Base-by-base conservation (phyloP, 2,888 invertebrate genomes). In the Priapulus caudatus region DNA sequence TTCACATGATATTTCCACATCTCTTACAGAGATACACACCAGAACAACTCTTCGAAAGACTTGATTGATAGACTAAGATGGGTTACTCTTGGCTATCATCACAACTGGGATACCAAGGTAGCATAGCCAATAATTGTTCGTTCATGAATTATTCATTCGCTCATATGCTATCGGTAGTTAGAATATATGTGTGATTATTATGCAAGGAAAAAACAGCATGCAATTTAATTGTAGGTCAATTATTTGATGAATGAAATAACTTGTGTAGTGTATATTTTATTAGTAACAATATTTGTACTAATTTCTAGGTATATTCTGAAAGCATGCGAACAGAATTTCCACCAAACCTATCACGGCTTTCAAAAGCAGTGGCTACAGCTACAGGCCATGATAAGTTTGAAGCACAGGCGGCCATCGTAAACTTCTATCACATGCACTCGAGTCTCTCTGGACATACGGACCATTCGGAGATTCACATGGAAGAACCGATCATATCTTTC, bases 21-120 rank as follows among this genome's bases (percentile, higher is more conserved):
- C n/a, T n/a, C n/a, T n/a, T n/a, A n/a, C n/a, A n/a, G n/a, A n/a
- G n/a, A n/a, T n/a, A n/a, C n/a, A n/a, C n/a, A n/a, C n/a, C n/a
- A n/a, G n/a, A n/a, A n/a, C n/a, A n/a, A n/a, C n/a, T n/a, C n/a
- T n/a, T n/a, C n/a, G 1, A 59, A 57, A 20, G 52, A 61, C 20
- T 59, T 75, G n/a, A 54, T 71, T 23, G 67, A 75, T 46, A 79
- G 79, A 63, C 68, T 98, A 61, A 75, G 97, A 62, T 98, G 98
- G 98, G 81, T 85, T 1, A 98, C 97, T 0, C 72, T 97, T 24
- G 98, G 98, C 15, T 95, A 93, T 68, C 97, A 98, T 72, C 93
- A 98, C 72, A 83, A 98, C 69, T 98, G 98, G 97, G 83, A 91
- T 64, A 86, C 88, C 51, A 98, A 97, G 78, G 81, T 84, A 74